Base-by-base conservation (phyloP, 2,888 invertebrate genomes). In the Myathropa florea region DNA sequence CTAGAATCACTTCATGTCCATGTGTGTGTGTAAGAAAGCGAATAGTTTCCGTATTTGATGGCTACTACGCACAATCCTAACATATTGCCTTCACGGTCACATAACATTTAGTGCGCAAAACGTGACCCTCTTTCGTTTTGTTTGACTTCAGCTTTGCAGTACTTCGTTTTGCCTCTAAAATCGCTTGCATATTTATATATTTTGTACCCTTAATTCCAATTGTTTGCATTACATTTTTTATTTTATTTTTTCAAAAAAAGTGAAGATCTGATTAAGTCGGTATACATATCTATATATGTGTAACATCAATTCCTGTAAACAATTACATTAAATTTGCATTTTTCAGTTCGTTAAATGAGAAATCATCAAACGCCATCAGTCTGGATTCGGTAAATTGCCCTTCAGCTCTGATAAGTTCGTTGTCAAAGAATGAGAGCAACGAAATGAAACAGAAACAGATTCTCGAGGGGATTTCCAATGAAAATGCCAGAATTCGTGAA, bases 311-410 rank as follows among this genome's bases (percentile, higher is more conserved):
- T 26, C 9, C 4, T 6, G 60, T n/a, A 4, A n/a, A 2, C 26
- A 26, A 60, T 60, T 60, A 28, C 26, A 60, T 60, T n/a, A 2
- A 9, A 59, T 30, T 14, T 53, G 3, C 3, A 23, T 18, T 33
- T 88, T 88, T 21, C 84, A 92, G 92, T 86, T 91, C 91, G 63
- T 89, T 92, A 81, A 90, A 91, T 88, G 92, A 91, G 88, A 91
- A 91, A 75, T 89, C 91, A 12, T 88, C 90, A n/a, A 87, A 88
- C 4, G 57, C 88, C 24, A 88, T 83, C 83, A 90, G 89, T 65
- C 90, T 90, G 88, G 90, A 91, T 82, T 89, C 88, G 72, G 82
- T 82, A 81, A 89, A 80, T 75, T 83, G 68, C 36, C 61, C 30
- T 70, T 64, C 77, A 26, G 72, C 59, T 14, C 64, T 82, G n/a